Percentiles rank a stretch among this genome's conserved stretches.
Conservation (phyloP, 1,140 invertebrate species). For the Drosophila obscura region DNA sequence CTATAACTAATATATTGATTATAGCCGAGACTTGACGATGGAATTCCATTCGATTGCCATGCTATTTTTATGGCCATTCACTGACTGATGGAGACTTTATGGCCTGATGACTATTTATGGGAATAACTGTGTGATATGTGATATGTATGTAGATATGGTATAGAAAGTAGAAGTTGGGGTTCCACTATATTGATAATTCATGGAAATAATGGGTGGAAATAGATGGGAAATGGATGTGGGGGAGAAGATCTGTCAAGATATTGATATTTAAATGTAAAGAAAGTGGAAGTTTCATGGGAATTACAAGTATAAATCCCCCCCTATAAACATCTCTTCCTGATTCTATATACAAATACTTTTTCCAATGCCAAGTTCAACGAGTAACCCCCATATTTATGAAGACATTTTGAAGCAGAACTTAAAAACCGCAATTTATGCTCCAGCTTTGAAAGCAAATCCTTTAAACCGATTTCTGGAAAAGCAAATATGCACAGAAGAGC, state of each 20-base stretch:
- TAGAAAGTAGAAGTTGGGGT: slow-evolving; percentile 29
- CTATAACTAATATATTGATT: slow-evolving; percentile 47
- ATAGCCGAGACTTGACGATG: slow-evolving; percentile 43
- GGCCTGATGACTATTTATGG: slow-evolving; percentile 39
- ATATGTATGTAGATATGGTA: slow-evolving; percentile 8
- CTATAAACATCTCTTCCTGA: too few relatives aligned
- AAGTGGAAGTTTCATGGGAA: too few relatives aligned
- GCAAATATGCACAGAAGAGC: slow-evolving; percentile 53
- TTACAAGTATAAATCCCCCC: too few relatives aligned
- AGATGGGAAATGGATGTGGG: too few relatives aligned
- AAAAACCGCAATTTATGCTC: slow-evolving; percentile 61
- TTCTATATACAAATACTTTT: neutral
- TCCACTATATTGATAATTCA: slow-evolving; percentile 5
- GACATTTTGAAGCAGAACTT: slow-evolving; percentile 53
- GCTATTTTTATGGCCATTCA: slow-evolving; percentile 36
- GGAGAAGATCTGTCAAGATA: too few relatives aligned
- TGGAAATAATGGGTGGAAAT: neutral
- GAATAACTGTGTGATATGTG: slow-evolving; percentile 1
- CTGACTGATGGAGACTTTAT: slow-evolving; percentile 6
- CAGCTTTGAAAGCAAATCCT: slow-evolving; percentile 59
- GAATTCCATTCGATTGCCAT: slow-evolving; percentile 37
- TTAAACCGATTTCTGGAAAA: slow-evolving; percentile 71
- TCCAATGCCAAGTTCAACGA: slow-evolving; percentile 19
- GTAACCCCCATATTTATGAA: slow-evolving; percentile 56
- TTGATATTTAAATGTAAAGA: too few relatives aligned